A percentile compares a stretch with the other conserved stretches of the same genome.
Conservation (phyloP, 2,888 invertebrate species). For the Endomychus coccineus region DNA sequence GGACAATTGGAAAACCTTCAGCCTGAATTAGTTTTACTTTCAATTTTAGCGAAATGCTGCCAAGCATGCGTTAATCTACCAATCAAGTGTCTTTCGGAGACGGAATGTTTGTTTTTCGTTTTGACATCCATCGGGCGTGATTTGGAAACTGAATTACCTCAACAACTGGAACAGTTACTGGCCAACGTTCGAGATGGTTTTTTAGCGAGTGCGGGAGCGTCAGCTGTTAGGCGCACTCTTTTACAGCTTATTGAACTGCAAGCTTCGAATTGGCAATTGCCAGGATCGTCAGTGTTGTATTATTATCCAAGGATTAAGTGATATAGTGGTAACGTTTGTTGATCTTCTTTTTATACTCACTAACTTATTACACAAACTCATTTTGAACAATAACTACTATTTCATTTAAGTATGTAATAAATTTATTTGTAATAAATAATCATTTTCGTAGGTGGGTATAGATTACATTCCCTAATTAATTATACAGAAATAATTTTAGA, state of each 20-base stretch:
- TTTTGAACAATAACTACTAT: no score
- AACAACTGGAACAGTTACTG: constrained; percentile 71
- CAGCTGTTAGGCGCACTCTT: constrained; percentile 73
- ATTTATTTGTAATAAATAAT: no score
- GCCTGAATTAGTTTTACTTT: constrained; percentile 69
- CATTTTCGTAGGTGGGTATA: no score
- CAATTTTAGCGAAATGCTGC: constrained; percentile 82
- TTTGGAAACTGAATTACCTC: constrained; percentile 73
- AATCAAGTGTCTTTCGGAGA: constrained; percentile 73
- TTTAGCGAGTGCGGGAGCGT: constrained; percentile 63
- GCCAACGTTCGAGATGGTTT: constrained; percentile 79
- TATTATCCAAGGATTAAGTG: constrained; percentile 61
- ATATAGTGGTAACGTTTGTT: no score
- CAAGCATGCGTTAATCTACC: constrained; percentile 80
- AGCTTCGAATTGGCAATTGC: constrained; percentile 85
- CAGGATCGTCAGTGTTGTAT: constrained; percentile 82
- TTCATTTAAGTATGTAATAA: no score
- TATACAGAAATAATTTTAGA: no score
- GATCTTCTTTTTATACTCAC: no score
- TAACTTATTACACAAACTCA: no score
- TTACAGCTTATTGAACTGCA: constrained; percentile 85
- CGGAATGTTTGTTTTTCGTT: constrained; percentile 83
- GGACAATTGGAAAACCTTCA: constrained; percentile 53
- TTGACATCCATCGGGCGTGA: constrained; percentile 83
- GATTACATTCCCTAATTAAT: no score